A percentile compares a stretch with the other conserved stretches of the same genome.
Conservation (phyloP, 2,113 vertebrate genomes). For the Hymenochirus boettgeri region DNA sequence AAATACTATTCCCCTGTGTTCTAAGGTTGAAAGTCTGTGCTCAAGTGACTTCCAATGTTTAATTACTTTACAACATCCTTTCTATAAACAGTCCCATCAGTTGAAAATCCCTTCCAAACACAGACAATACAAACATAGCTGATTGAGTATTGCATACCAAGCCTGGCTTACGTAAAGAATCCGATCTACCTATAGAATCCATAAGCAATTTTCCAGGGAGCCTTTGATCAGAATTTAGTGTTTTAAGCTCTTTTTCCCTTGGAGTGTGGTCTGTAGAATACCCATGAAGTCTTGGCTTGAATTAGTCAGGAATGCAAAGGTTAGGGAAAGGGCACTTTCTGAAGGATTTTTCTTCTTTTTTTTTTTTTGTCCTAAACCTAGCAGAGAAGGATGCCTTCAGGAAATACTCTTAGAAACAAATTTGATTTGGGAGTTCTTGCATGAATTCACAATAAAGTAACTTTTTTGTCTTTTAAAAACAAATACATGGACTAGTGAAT, state of each 20-base stretch:
- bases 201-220: constrained; percentile 11
- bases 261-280: constrained; percentile 23
- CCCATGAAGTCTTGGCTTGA: constrained; percentile 31
- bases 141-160: constrained; percentile 15
- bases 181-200: constrained; percentile 28
- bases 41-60: background rate
- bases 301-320: constrained; percentile 34
- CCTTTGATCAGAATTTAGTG: constrained; percentile 21
- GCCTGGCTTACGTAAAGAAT: constrained; percentile 25
- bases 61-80: constrained; percentile 13
- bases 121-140: constrained; percentile 11
- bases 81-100: constrained; percentile 13
- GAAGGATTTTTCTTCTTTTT: constrained; percentile 6
- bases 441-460: constrained; percentile 17
- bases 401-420: constrained; percentile 32
- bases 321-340: constrained; percentile 32
- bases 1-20: too few species aligned
- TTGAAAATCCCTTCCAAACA: constrained; percentile 6
- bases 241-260: constrained; percentile 12
- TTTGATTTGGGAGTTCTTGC: constrained; percentile 14
- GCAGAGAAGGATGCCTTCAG: constrained; percentile 27
- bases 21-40: too few species aligned
- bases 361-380: constrained; percentile 19
- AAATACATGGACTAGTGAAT: constrained; percentile 4
- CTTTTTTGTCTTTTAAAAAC: background rate